Percentiles rank a stretch among this genome's conserved stretches.
Evolutionary conservation across 2,888 invertebrate genomes (phyloP).

Genomic region (Parnassius glacialis): DNA sequence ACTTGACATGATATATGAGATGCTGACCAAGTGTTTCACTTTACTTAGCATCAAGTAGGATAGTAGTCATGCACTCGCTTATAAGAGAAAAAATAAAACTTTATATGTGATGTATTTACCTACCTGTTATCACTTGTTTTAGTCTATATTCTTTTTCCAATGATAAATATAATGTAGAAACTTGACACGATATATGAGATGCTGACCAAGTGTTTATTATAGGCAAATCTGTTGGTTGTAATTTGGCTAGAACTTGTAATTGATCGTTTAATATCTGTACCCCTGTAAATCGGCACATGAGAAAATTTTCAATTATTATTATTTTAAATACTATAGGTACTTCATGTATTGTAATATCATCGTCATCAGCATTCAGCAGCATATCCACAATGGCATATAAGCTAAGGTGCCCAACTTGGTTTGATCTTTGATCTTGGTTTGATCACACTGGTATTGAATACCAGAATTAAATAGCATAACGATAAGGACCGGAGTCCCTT

Average conservation of each 20-base stretch:
- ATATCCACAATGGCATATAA: too few relatives aligned
- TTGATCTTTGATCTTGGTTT: too few relatives aligned
- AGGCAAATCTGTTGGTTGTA: conserved; percentile 51
- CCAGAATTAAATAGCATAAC: too few relatives aligned
- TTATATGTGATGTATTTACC: not conserved
- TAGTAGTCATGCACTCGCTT: too few relatives aligned
- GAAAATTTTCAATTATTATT: not conserved
- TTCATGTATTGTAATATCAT: not conserved
- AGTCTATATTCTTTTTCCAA: conserved; percentile 54
- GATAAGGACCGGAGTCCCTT: too few relatives aligned
- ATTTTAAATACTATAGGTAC: too few relatives aligned
- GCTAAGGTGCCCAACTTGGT: too few relatives aligned
- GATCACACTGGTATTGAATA: too few relatives aligned
- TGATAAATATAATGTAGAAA: conserved; percentile 42
- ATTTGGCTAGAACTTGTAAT: conserved; percentile 51
- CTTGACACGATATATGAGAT: conserved; percentile 48
- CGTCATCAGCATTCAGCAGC: too few relatives aligned
- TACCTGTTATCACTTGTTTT: conserved; percentile 60
- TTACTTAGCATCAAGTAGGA: too few relatives aligned
- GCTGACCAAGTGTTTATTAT: conserved; percentile 66
- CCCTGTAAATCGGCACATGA: conserved; percentile 42
- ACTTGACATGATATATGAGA: conserved; percentile 52
- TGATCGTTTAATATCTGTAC: conserved; percentile 50
- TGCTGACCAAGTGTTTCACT: conserved; percentile 56
- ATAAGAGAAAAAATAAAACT: too few relatives aligned